Conservation (phyloP, 1,140 invertebrate species). For the Cotesia vestalis region DNA sequence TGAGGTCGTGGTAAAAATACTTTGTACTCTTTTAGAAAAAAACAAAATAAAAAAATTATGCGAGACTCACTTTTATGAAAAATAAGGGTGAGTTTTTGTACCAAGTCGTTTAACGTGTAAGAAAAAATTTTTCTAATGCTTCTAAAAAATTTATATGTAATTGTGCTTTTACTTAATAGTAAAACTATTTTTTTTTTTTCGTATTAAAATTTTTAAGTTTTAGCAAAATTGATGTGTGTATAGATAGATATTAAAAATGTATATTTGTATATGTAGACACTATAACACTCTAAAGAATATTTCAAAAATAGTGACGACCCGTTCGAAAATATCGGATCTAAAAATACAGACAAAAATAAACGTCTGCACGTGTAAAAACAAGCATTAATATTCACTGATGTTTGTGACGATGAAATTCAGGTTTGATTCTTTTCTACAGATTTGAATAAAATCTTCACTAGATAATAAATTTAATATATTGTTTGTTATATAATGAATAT, state of each 20-base stretch:
- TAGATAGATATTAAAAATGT: background rate
- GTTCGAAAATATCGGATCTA: conserved; percentile 54
- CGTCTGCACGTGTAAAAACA: conserved; percentile 55
- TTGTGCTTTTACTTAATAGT: too few species aligned
- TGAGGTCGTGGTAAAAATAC: conserved; percentile 37
- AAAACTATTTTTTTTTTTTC: too few species aligned
- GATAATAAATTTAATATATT: background rate
- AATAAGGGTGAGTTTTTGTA: too few species aligned
- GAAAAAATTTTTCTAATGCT: conserved; percentile 22
- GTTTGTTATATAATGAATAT: background rate
- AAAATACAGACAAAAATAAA: conserved; percentile 57
- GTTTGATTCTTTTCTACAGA: background rate
- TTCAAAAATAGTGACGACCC: conserved; percentile 50
- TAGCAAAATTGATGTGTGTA: background rate
- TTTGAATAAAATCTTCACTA: background rate
- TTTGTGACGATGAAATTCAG: conserved; percentile 8
- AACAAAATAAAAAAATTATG: conserved; percentile 31
- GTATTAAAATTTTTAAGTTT: background rate
- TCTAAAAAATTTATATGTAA: background rate
- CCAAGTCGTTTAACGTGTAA: conserved; percentile 25
- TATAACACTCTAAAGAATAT: conserved; percentile 19
- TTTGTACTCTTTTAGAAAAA: conserved; percentile 9
- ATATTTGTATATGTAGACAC: background rate
- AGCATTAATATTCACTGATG: conserved; percentile 50
- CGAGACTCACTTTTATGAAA: too few species aligned